phyloP scores from a whole-genome alignment of 2,113 vertebrate species.

The Clarias gariepinus region DNA sequence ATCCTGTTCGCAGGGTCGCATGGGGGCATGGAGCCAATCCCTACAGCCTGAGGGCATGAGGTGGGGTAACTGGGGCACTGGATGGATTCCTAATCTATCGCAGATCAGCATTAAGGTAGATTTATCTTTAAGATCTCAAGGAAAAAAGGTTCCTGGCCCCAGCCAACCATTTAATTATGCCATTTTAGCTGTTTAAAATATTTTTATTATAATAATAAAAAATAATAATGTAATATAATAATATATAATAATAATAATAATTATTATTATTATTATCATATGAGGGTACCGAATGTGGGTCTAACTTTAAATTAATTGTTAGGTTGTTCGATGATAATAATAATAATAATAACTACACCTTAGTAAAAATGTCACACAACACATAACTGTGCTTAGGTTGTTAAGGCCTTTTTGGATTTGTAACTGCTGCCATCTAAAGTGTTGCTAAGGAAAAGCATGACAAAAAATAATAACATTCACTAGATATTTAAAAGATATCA shows the following conservation, averaged over 20 bases:
- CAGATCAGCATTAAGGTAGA: neutral
- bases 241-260: neutral
- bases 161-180: neutral
- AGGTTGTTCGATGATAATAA: no score
- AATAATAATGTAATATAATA: no score
- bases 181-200: neutral
- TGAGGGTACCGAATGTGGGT: no score
- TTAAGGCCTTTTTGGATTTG: neutral
- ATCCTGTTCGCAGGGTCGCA: no score
- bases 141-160: neutral
- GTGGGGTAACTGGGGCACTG: no score
- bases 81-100: no score
- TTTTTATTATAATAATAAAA: no score
- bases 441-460: neutral
- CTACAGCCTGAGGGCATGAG: no score
- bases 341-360: neutral
- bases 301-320: no score
- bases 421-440: constrained; percentile 23
- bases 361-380: neutral
- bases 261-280: neutral
- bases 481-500: neutral
- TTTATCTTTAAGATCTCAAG: neutral
- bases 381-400: neutral
- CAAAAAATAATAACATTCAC: neutral
- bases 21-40: no score